A percentile compares a stretch with the other conserved stretches of the same genome.
These are phyloP conservation scores for Urocyon cinereoargenteus DNA, from an alignment of 2,797 vertebrate genomes.

Conservation along the genomic window DNA sequence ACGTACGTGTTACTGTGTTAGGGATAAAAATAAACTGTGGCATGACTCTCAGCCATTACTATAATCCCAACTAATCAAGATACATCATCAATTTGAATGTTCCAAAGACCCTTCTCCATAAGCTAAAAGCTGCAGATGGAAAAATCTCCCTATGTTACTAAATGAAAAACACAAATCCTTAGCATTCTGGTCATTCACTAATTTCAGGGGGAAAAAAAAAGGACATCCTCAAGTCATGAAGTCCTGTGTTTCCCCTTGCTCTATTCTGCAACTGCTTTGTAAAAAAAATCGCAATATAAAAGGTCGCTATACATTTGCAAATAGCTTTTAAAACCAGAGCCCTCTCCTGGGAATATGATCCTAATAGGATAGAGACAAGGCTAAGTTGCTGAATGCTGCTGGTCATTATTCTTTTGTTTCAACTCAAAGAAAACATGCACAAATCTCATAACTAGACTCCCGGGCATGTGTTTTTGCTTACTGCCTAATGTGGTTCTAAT, in stretches of 20 bases:
- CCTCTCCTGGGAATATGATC: constrained; percentile 67
- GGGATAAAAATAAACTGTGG: constrained; percentile 38
- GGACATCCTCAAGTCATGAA: not conserved
- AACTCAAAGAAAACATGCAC: constrained; percentile 76
- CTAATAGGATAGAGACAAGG: constrained; percentile 77
- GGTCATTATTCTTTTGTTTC: constrained; percentile 77
- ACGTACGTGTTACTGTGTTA: not conserved
- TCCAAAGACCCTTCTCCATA: not conserved
- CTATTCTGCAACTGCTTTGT: constrained; percentile 41
- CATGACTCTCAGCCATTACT: constrained; percentile 6
- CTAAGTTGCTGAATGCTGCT: constrained; percentile 81
- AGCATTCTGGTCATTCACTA: constrained; percentile 34
- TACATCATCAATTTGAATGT: constrained; percentile 11
- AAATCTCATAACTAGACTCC: constrained; percentile 78
- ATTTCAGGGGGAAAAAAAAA: not conserved
- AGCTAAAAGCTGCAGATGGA: not conserved
- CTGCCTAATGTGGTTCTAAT: constrained; percentile 84
- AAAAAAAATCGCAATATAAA: constrained; percentile 73
- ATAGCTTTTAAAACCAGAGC: constrained; percentile 73
- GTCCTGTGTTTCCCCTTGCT: not conserved
- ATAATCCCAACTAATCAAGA: constrained; percentile 42
- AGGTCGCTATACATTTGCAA: constrained; percentile 73
- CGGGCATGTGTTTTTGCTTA: constrained; percentile 83
- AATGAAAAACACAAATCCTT: constrained; percentile 64
- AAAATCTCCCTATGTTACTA: not conserved